Conservation (phyloP, 2,113 vertebrate genomes). For the Polyodon spathula region DNA sequence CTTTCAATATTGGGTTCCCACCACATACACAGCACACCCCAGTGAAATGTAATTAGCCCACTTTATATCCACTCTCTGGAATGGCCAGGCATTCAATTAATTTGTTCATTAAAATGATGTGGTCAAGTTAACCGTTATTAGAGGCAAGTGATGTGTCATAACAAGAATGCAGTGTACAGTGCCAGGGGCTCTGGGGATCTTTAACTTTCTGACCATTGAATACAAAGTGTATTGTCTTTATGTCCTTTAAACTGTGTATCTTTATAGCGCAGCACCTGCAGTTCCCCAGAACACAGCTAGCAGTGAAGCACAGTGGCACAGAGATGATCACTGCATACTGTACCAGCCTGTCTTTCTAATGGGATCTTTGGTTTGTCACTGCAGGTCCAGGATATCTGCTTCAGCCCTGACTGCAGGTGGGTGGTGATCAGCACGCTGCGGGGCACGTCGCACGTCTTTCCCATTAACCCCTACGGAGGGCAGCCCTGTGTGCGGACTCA, state of each 20-base stretch:
- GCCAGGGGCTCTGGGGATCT: too few relatives aligned
- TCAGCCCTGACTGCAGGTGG: conserved; percentile 96
- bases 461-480: conserved; percentile 89
- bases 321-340: not conserved
- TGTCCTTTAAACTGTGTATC: not conserved
- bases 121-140: too few relatives aligned
- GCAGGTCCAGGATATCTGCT: conserved; percentile 96
- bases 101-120: too few relatives aligned
- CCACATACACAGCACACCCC: too few relatives aligned
- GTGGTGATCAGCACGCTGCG: conserved; percentile 91
- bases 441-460: conserved; percentile 91
- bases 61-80: too few relatives aligned
- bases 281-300: not conserved
- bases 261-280: too few relatives aligned
- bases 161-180: too few relatives aligned
- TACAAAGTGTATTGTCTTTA: not conserved
- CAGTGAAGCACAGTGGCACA: not conserved
- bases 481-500: conserved; percentile 88
- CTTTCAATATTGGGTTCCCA: too few relatives aligned
- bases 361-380: not conserved
- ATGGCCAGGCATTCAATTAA: too few relatives aligned
- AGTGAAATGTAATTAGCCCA: too few relatives aligned
- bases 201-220: too few relatives aligned
- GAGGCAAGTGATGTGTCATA: too few relatives aligned
- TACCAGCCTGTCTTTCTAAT: not conserved